A percentile compares a stretch with the other conserved stretches of the same genome.
Conservation (phyloP, 1,140 invertebrate genomes). For the Drosophila parvula region DNA sequence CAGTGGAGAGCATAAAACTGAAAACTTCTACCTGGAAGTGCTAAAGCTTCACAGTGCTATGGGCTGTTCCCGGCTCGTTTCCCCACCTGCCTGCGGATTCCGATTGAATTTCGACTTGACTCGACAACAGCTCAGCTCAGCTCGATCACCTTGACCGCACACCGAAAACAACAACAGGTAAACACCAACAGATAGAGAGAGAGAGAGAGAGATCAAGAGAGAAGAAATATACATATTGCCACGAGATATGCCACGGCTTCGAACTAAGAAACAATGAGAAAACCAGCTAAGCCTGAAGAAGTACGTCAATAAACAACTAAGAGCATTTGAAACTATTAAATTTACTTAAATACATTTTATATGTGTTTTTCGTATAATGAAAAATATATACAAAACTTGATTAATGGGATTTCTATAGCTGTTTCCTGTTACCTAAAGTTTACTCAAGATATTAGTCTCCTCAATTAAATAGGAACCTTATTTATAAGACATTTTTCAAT, state of each 20-base stretch:
- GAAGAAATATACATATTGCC: constrained; percentile 59
- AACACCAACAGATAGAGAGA: constrained; percentile 12
- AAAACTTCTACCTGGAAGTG: constrained; percentile 76
- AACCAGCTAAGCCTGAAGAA: constrained; percentile 14
- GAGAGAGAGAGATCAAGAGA: constrained; percentile 18
- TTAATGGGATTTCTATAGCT: too few species aligned
- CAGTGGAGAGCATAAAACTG: constrained; percentile 43
- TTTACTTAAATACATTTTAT: not conserved
- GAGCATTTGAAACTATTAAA: not conserved
- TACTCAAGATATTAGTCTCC: too few species aligned
- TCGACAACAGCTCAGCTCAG: constrained; percentile 30
- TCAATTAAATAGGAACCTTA: too few species aligned
- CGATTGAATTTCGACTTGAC: constrained; percentile 40
- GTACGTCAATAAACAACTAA: constrained; percentile 13
- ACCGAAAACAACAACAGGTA: constrained; percentile 19
- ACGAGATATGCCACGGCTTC: constrained; percentile 23
- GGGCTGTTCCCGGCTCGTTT: constrained; percentile 44
- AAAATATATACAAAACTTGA: too few species aligned
- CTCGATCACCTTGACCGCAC: constrained; percentile 73
- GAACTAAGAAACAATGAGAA: constrained; percentile 13
- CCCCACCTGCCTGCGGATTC: constrained; percentile 43
- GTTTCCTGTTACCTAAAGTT: too few species aligned
- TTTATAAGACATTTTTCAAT: too few species aligned
- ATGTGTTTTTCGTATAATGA: too few species aligned
- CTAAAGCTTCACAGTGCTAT: constrained; percentile 43